A percentile compares a stretch with the other conserved stretches of the same genome.
Evolutionary conservation across 2,888 invertebrate species (phyloP).

Genomic region (Lochmaea crataegi): DNA sequence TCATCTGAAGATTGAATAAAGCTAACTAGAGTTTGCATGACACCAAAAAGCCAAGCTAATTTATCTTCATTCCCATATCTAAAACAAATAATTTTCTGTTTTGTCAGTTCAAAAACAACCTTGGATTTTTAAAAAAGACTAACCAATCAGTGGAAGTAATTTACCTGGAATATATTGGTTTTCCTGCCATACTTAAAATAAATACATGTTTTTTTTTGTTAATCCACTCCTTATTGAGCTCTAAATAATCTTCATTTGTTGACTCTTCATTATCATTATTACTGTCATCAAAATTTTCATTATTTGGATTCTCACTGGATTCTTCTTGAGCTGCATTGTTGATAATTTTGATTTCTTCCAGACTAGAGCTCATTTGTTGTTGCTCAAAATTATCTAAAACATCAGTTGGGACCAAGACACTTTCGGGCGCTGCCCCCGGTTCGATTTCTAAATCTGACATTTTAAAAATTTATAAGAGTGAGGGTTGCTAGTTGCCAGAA

Average conservation of each 20-base stretch:
- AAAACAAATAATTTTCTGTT: slow-evolving; percentile 39
- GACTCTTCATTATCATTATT: slow-evolving; percentile 46
- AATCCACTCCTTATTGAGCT: slow-evolving; percentile 76
- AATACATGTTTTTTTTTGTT: slow-evolving; percentile 91
- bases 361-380: slow-evolving; percentile 70
- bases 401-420: slow-evolving; percentile 78
- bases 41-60: slow-evolving; percentile 92
- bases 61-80: slow-evolving; percentile 95
- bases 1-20: slow-evolving; percentile 88
- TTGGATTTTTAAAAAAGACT: neutral
- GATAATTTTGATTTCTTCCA: slow-evolving; percentile 70
- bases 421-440: slow-evolving; percentile 73
- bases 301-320: slow-evolving; percentile 52
- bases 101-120: neutral
- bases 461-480: neutral
- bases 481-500: neutral
- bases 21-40: slow-evolving; percentile 93
- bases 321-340: slow-evolving; percentile 60
- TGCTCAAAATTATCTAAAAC: slow-evolving; percentile 76
- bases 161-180: slow-evolving; percentile 93
- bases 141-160: neutral
- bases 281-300: slow-evolving; percentile 52
- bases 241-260: slow-evolving; percentile 68
- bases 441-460: slow-evolving; percentile 61
- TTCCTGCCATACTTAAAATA: slow-evolving; percentile 94